Evolutionary conservation across 2,888 invertebrate species (phyloP).

Genomic region (Meloe dianella): DNA sequence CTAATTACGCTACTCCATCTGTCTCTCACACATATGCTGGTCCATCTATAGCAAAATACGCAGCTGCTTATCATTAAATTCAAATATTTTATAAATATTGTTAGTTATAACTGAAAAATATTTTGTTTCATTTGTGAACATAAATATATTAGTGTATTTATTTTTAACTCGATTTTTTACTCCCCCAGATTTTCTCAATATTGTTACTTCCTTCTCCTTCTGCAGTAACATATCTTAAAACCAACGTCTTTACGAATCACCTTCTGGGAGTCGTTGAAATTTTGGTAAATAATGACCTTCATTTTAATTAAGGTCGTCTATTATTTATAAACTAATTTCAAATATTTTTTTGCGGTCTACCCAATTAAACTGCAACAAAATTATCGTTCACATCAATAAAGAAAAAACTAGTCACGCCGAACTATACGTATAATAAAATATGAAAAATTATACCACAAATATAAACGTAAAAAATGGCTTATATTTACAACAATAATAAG

Average conservation of each 20-base stretch:
- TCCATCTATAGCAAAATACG: conserved; percentile 18
- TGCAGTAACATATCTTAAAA: not conserved
- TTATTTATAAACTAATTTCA: not conserved
- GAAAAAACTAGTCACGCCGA: too few relatives aligned
- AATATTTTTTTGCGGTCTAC: not conserved
- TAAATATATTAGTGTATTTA: not conserved
- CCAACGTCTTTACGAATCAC: not conserved
- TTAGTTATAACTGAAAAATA: not conserved
- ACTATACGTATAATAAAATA: not conserved
- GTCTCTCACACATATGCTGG: conserved; percentile 20
- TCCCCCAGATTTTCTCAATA: not conserved
- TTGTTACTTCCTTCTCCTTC: not conserved
- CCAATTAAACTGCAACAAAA: not conserved
- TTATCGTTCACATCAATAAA: too few relatives aligned
- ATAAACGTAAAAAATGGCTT: not conserved
- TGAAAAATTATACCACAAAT: not conserved
- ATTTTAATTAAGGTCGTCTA: not conserved
- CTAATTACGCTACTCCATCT: conserved; percentile 33
- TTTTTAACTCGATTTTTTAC: not conserved
- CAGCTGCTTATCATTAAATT: conserved; percentile 14
- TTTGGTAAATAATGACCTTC: not conserved
- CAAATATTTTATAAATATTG: not conserved
- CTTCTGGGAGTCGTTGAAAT: not conserved
- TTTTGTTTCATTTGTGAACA: not conserved
- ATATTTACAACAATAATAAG: not conserved